Percentiles rank a stretch among this genome's conserved stretches.
These are phyloP conservation scores for Daboia siamensis DNA, from an alignment of 2,113 vertebrate genomes.

Conservation along the genomic window DNA sequence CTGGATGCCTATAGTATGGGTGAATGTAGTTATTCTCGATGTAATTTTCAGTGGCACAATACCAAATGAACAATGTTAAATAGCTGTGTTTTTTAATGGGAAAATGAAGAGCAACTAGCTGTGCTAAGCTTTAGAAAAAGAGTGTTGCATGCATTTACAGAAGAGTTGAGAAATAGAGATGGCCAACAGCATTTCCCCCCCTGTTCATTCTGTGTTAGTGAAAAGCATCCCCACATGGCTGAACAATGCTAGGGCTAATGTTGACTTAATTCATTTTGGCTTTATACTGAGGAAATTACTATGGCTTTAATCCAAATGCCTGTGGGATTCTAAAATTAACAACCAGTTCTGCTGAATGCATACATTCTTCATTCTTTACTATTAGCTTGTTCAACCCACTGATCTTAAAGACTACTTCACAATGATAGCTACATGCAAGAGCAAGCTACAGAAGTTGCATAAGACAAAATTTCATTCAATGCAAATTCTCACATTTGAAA, in stretches of 20 bases:
- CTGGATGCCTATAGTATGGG: constrained; percentile 25
- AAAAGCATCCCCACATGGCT: not conserved
- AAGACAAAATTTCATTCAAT: constrained; percentile 14
- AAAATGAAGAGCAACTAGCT: constrained; percentile 35
- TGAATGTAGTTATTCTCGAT: constrained; percentile 19
- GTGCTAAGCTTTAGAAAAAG: constrained; percentile 8
- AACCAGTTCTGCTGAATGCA: constrained; percentile 32
- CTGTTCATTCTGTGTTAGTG: constrained; percentile 18
- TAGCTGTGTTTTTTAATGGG: constrained; percentile 2
- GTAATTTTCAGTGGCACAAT: constrained; percentile 42
- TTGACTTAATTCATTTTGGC: constrained; percentile 8
- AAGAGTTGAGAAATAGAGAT: constrained; percentile 17
- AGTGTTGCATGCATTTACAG: constrained; percentile 30
- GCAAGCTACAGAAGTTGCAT: not conserved
- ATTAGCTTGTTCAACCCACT: constrained; percentile 5
- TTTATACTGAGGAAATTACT: constrained; percentile 33
- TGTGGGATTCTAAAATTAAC: constrained; percentile 29
- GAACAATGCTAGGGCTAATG: constrained; percentile 5
- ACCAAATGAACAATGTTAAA: constrained; percentile 46
- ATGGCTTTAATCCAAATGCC: constrained; percentile 19
- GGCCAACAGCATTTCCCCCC: not conserved
- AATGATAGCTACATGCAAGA: constrained; percentile 15
- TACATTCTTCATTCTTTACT: not conserved
- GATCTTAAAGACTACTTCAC: not conserved
- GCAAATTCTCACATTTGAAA: not conserved